Conservation (phyloP, 2,888 invertebrate species). For the Ochropacha duplaris region DNA sequence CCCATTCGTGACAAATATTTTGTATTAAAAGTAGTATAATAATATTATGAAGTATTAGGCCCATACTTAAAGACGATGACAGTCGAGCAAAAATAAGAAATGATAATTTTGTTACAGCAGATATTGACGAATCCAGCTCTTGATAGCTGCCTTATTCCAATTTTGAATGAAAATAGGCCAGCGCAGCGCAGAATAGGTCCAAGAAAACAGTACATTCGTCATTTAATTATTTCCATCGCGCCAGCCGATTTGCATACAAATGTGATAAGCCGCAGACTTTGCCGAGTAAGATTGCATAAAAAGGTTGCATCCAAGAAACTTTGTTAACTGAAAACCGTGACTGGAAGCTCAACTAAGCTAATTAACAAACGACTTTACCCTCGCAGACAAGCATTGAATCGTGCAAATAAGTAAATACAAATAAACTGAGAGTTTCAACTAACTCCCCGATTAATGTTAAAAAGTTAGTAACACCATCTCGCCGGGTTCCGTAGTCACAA, state of each 20-base stretch:
- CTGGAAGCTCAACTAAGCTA: constrained; percentile 34
- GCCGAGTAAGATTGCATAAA: constrained; percentile 41
- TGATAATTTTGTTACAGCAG: not conserved
- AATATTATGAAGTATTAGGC: too few relatives aligned
- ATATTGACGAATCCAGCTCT: too few relatives aligned
- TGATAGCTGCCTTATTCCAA: not conserved
- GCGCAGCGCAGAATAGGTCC: not conserved
- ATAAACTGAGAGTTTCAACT: constrained; percentile 21
- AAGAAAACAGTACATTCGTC: constrained; percentile 14
- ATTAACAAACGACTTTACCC: constrained; percentile 37
- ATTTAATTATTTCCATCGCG: constrained; percentile 22
- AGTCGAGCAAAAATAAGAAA: too few relatives aligned
- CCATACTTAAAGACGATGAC: too few relatives aligned
- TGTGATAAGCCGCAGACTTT: constrained; percentile 36
- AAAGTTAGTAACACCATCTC: constrained; percentile 11
- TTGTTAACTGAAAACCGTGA: constrained; percentile 17
- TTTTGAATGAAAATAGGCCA: not conserved
- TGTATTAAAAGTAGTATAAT: too few relatives aligned
- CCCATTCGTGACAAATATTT: too few relatives aligned
- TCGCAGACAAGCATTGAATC: constrained; percentile 21
- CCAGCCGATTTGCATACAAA: constrained; percentile 39
- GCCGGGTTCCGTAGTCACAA: not conserved
- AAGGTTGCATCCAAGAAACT: constrained; percentile 29
- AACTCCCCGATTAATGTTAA: constrained; percentile 29
- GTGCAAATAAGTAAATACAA: constrained; percentile 28